phyloP scores from a whole-genome alignment of 2,113 vertebrate genomes.

The Parus major region DNA sequence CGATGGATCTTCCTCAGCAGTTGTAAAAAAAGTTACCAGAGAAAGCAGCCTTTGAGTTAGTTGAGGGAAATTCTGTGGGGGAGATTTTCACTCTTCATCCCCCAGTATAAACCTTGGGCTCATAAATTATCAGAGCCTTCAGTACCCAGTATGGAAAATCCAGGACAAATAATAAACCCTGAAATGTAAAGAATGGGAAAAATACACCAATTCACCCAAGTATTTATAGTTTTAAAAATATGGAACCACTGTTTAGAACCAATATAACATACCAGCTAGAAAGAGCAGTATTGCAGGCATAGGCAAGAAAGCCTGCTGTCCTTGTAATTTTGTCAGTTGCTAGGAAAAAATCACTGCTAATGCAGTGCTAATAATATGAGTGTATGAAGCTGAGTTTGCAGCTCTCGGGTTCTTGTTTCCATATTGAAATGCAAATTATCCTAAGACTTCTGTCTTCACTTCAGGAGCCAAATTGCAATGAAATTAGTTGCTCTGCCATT shows the following conservation, averaged over 20 bases:
- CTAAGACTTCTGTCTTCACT: background rate
- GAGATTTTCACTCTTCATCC: background rate
- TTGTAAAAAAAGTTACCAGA: background rate
- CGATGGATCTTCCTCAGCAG: background rate
- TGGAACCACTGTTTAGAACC: background rate
- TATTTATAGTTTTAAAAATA: background rate
- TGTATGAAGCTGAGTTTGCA: background rate
- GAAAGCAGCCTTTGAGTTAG: background rate
- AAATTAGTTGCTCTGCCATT: background rate
- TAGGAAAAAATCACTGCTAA: background rate
- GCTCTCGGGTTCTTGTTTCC: background rate
- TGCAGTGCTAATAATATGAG: background rate
- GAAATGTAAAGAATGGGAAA: background rate
- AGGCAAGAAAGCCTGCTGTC: background rate
- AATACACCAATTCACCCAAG: background rate
- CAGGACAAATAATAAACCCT: background rate
- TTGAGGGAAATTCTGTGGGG: background rate
- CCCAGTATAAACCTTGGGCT: background rate
- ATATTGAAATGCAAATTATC: background rate
- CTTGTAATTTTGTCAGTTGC: constrained; percentile 1
- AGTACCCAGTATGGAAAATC: background rate
- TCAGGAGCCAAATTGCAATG: background rate
- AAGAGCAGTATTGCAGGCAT: background rate
- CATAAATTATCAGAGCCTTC: background rate
- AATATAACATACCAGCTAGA: background rate